phyloP scores from a whole-genome alignment of 1,140 invertebrate genomes.

The Coelopa frigida region DNA sequence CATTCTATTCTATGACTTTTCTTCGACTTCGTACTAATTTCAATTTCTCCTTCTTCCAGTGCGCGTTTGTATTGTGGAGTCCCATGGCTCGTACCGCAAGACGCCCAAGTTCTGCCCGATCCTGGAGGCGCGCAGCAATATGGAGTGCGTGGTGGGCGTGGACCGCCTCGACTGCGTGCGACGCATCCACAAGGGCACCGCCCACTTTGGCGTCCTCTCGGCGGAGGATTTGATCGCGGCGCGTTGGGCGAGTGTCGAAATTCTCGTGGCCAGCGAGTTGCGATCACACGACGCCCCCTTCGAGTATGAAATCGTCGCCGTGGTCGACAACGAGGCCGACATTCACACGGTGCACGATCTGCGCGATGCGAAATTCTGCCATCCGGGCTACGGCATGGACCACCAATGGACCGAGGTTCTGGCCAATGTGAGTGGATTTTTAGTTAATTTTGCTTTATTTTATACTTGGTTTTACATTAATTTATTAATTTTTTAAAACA shows the following conservation, averaged over 20 bases:
- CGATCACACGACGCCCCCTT: constrained; percentile 48
- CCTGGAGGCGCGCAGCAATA: constrained; percentile 50
- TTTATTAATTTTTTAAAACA: no score
- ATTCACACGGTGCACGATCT: constrained; percentile 52
- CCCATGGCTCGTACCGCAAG: constrained; percentile 50
- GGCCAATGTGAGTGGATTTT: constrained; percentile 52
- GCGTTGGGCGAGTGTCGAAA: constrained; percentile 55
- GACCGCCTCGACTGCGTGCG: constrained; percentile 72
- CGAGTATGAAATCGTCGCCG: constrained; percentile 61
- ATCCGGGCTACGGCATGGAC: constrained; percentile 60
- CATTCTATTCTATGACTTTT: no score
- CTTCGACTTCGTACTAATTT: no score
- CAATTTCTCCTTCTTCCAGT: constrained; percentile 47
- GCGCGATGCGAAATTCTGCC: constrained; percentile 61
- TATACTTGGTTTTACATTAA: no score
- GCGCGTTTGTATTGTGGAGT: constrained; percentile 60
- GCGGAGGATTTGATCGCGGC: constrained; percentile 74
- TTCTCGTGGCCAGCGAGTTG: constrained; percentile 64
- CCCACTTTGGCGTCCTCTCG: constrained; percentile 74
- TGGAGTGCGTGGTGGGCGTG: constrained; percentile 58
- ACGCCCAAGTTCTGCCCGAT: constrained; percentile 54
- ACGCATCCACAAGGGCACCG: constrained; percentile 60
- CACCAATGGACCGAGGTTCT: constrained; percentile 61
- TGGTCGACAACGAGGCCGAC: constrained; percentile 53
- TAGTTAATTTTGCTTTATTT: neutral